Conservation (phyloP, 2,888 invertebrate species). For the Deroplatys truncata region DNA sequence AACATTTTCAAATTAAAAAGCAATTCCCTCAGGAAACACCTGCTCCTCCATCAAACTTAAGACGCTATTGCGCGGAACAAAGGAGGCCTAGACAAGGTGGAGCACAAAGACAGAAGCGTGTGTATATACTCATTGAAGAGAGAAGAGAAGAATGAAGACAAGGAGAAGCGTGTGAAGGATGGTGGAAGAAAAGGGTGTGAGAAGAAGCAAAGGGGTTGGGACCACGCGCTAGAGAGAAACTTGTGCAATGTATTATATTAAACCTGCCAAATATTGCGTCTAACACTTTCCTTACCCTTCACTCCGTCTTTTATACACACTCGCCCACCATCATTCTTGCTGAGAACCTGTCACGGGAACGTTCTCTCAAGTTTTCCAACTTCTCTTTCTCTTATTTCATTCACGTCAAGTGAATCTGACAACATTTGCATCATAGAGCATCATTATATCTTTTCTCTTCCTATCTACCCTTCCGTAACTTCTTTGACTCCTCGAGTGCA, state of each 20-base stretch:
- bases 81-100: neutral
- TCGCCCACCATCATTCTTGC: conserved; percentile 4
- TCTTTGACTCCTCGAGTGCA: neutral
- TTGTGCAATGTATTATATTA: conserved; percentile 17
- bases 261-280: conserved; percentile 13
- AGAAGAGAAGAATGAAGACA: conserved; percentile 4
- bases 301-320: neutral
- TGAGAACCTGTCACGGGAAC: conserved; percentile 1
- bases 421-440: conserved; percentile 8
- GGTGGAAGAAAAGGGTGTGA: neutral
- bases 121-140: neutral
- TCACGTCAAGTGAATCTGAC: conserved; percentile 16
- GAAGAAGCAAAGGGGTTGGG: neutral
- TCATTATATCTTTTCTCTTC: neutral
- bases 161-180: neutral
- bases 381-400: conserved; percentile 12
- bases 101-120: neutral
- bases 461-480: neutral
- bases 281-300: neutral
- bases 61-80: neutral
- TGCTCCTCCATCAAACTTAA: neutral
- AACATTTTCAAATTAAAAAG: too few species aligned
- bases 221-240: neutral
- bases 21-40: too few species aligned
- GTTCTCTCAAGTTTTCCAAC: neutral